Base-by-base conservation (phyloP, 1,140 invertebrate genomes). In the Dendrolimus punctatus region DNA sequence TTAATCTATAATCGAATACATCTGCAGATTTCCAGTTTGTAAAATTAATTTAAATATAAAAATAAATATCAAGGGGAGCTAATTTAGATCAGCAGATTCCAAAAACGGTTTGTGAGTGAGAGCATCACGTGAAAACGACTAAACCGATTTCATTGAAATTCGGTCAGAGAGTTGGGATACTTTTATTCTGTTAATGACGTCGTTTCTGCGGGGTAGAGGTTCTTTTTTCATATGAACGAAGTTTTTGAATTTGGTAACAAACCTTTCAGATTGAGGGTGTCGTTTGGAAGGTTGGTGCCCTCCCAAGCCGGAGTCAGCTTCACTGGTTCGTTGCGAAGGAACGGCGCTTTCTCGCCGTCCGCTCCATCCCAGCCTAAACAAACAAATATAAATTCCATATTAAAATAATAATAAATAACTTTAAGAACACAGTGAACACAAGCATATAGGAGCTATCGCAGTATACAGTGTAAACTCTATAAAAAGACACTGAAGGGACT, bases 291-390 rank as follows among this genome's bases (percentile, higher is more conserved):
- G 82, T 94, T 94, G 48, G 91, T 92, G 58, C 93, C 93, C 88
- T 96, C 95, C 94, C 94, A 96, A 48, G 94, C 93, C 1, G 94
- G 95, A 5, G 94, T 95, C 49, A 96, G 86, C 62, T 92, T 91
- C 39, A 96, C 95, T 46, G 95, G 94, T 84, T 94, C 92, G 60
- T 89, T 87, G 54, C 76, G 79, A n/a, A 87, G 72, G 70, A 88
- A 82, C 53, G 82, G 76, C 65, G 83, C 77, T 71, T 84, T 89
- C 64, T 89, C 88, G 41, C 82, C 77, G 48, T 81, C 78, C 46
- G 60, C 63, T 50, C 67, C 78, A 45, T 82, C 86, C 77, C 85
- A 87, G 52, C 81, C 85, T 73, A 66, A 23, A 23, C 64, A 58
- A 62, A 71, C 67, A 75, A 78, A 70, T 57, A 46, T 38, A 41